phyloP scores from a whole-genome alignment of 2,797 vertebrate genomes.

The Iguana delicatissima region DNA sequence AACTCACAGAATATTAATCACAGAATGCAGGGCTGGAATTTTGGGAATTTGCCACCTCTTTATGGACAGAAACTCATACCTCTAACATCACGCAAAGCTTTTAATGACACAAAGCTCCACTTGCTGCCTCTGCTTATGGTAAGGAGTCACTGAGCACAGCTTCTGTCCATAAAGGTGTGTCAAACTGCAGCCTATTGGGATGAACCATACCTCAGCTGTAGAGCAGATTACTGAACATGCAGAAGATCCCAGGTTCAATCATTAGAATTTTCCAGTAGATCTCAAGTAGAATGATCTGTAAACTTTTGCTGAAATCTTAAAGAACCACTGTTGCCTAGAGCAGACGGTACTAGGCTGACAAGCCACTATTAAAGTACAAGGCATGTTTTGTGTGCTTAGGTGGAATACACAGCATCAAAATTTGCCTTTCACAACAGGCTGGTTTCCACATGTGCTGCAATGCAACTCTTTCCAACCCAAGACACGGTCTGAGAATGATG shows the following conservation, averaged over 20 bases:
- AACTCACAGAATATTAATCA: not conserved
- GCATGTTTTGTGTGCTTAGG: too few species aligned
- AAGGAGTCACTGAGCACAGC: not conserved
- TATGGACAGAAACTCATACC: too few species aligned
- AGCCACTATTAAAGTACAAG: not conserved
- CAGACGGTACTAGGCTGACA: not conserved
- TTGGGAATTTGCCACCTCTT: not conserved
- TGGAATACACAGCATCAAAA: not conserved
- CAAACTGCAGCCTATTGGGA: not conserved
- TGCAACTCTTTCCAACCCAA: too few species aligned
- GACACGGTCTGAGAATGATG: too few species aligned
- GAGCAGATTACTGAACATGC: not conserved
- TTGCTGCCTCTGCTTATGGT: not conserved
- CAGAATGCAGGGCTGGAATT: not conserved
- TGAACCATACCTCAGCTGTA: not conserved
- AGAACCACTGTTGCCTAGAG: not conserved
- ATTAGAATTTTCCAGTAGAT: not conserved
- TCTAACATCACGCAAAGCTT: not conserved
- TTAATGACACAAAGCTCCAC: not conserved
- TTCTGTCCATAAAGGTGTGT: not conserved
- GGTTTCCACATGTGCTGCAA: too few species aligned
- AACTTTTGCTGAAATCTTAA: not conserved
- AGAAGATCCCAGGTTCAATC: not conserved
- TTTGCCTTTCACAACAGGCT: too few species aligned
- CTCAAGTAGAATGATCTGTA: too few species aligned